phyloP scores from a whole-genome alignment of 2,888 invertebrate species.

The Hyppa rectilinea region DNA sequence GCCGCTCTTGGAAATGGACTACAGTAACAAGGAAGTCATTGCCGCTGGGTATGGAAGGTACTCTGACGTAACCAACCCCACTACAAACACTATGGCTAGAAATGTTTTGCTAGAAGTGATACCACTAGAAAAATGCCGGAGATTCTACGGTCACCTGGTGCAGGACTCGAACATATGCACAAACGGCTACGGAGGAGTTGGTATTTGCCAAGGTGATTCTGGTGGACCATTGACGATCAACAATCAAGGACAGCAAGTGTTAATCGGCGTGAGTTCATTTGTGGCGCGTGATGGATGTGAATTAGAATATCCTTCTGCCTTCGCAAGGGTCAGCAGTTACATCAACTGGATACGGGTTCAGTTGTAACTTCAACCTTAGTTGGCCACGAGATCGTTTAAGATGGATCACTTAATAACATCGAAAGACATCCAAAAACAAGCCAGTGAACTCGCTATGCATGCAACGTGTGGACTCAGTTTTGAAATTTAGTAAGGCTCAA shows the following conservation, averaged over 20 bases:
- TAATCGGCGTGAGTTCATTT: constrained; percentile 84
- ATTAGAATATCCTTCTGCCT: constrained; percentile 81
- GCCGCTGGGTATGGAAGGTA: constrained; percentile 83
- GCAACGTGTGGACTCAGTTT: constrained; percentile 3
- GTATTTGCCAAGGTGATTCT: constrained; percentile 84
- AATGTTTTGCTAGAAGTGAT: constrained; percentile 78
- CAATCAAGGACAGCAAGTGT: constrained; percentile 71
- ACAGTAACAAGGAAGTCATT: constrained; percentile 70
- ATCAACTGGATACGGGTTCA: constrained; percentile 77
- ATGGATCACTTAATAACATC: not conserved
- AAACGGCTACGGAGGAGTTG: constrained; percentile 79
- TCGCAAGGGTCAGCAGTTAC: constrained; percentile 78
- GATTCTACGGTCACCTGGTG: constrained; percentile 73
- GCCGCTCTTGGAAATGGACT: constrained; percentile 69
- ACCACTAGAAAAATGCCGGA: constrained; percentile 72
- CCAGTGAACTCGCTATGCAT: not conserved
- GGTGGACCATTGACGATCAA: constrained; percentile 80
- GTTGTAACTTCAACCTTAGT: constrained; percentile 57
- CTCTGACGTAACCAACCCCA: constrained; percentile 76
- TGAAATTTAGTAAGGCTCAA: not conserved
- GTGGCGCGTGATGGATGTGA: constrained; percentile 81
- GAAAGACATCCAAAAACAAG: not conserved
- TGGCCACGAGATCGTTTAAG: not conserved
- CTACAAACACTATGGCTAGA: constrained; percentile 78
- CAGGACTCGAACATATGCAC: constrained; percentile 82